Evolutionary conservation across 2,888 invertebrate genomes (phyloP), one percentile per base, ranked within the genome.

Genomic region (Unio pictorum): DNA sequence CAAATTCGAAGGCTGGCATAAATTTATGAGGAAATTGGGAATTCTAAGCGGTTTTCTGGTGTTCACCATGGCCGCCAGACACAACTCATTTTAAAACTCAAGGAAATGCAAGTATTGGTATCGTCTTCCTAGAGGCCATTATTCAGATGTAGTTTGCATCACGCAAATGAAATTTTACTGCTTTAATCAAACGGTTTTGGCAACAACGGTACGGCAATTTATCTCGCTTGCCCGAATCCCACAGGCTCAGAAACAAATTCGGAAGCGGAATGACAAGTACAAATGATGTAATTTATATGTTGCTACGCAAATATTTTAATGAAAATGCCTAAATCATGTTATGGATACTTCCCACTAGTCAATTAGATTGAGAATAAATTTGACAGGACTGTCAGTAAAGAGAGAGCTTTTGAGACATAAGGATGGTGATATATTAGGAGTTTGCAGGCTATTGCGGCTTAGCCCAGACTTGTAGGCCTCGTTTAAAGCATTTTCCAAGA

Each of bases 271-370:
- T 77, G 75, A 77, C 77, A 75, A 75, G 75, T 73, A 77, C 73
- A 77, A 77, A 75, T 75, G 77, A 77, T 75, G 77, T 75, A 77
- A 77, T 77, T 77, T 77, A 77, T 77, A 77, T 72, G 72, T 66
- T 56, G 71, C 75, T 73, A 73, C 69, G 68, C 73, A 75, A 77
- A 75, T 77, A 77, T 77, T 77, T 77, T 75, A 77, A 77, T 77
- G 77, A 77, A 77, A 73, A 64, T 62, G 69, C 65, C 71, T 66
- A 77, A 73, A 64, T 69, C 65, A 66, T 68, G 75, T 72, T 73
- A 75, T 75, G 73, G 66, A 67, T 69, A 67, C 61, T 70, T 61
- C 61, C 64, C 56, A 67, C 66, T 62, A 45, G 75, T 77, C 71
- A 77, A 77, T 77, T 73, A 77, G 68, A 57, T 60, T 64, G 73